Base-by-base conservation (phyloP, 2,888 invertebrate genomes). In the Agriotes lineatus region DNA sequence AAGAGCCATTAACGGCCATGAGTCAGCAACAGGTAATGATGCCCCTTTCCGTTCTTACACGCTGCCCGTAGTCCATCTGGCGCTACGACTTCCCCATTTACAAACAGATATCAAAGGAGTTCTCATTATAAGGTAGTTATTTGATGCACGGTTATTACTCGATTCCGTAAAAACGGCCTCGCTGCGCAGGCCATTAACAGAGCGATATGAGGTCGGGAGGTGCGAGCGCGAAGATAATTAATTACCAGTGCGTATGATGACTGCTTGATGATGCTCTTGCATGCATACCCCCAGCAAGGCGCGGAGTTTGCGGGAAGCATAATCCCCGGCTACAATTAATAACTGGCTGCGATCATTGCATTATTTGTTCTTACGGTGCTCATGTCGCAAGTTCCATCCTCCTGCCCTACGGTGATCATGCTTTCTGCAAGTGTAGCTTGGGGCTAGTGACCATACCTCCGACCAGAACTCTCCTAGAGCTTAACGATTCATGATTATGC, bases 11-110 rank as follows among this genome's bases (percentile, higher is more conserved):
- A 64, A 64, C 30, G 19, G n/a, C 9, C 30, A 25, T 64, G 63
- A 64, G 54, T 64, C 63, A 64, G 63, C 63, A 54, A 12, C 18
- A 35, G 63, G 30, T 50, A 64, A 64, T 35, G 63, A 52, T 16
- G 30, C 52, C 12, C 16, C 16, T 33, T 52, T 33, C 16, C 12
- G 52, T 52, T 52, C 33, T 52, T 52, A 52, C 18, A 52, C 30
- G 52, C 52, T 52, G 1, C 52, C 10, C 19, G 16, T 42, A 52
- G 52, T 33, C 33, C 52, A 52, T 52, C 33, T 52, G 52, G 52
- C 52, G 52, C 33, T 50, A 50, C 25, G 45, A 20, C 20, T 44
- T 44, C 20, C 25, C 50, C 25, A 45, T 30, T 50, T 50, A 50
- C 30, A 48, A 48, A 48, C 14, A 50, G 30, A 12, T 30, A 52